Conservation (phyloP, 2,797 vertebrate species). For the Pseudochirops corinnae region DNA sequence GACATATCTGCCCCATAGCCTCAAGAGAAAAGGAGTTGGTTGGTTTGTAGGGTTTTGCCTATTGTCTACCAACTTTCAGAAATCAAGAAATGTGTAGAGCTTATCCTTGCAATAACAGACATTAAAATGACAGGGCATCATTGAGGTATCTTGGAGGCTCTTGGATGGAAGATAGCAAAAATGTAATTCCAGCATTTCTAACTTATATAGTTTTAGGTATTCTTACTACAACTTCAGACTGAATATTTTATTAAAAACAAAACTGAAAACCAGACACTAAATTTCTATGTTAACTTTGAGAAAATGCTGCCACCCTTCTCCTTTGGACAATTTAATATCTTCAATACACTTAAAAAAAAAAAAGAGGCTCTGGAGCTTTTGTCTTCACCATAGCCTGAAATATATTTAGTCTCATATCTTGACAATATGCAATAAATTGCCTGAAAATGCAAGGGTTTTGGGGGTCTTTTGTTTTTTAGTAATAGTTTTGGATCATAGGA, state of each 20-base stretch:
- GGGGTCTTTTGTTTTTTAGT: background rate
- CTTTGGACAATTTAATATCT: constrained; percentile 69
- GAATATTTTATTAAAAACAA: constrained; percentile 65
- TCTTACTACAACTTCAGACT: constrained; percentile 63
- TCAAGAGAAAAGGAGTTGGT: constrained; percentile 85
- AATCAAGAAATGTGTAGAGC: constrained; percentile 72
- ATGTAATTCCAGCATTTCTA: constrained; percentile 72
- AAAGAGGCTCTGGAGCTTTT: constrained; percentile 72
- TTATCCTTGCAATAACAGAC: constrained; percentile 84
- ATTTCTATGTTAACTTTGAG: constrained; percentile 59
- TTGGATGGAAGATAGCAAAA: constrained; percentile 77
- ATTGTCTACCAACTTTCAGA: constrained; percentile 80
- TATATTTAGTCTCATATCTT: constrained; percentile 84
- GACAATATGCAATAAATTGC: constrained; percentile 86
- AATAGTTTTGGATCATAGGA: background rate
- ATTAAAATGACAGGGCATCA: constrained; percentile 67
- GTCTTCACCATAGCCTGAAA: constrained; percentile 81
- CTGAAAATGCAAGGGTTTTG: constrained; percentile 74
- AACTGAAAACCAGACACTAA: constrained; percentile 53
- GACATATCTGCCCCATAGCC: constrained; percentile 86
- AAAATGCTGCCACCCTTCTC: constrained; percentile 72
- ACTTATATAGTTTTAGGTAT: constrained; percentile 66
- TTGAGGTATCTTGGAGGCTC: constrained; percentile 75
- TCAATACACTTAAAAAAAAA: constrained; percentile 59
- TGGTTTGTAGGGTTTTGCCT: constrained; percentile 87